phyloP scores from a whole-genome alignment of 35 echinoderm and acorn worm species.

The Lytechinus pictus region DNA sequence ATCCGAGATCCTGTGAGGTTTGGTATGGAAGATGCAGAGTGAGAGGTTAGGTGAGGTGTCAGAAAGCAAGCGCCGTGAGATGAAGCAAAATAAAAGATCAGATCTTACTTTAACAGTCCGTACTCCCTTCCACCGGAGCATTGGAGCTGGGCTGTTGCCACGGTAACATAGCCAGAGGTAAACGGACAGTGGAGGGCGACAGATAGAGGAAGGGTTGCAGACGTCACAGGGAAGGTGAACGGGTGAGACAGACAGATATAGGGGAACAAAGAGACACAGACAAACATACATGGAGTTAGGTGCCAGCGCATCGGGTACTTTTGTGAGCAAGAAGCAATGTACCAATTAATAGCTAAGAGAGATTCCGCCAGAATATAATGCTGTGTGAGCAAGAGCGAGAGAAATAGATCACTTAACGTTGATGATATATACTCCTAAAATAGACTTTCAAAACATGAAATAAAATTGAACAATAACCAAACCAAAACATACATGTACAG shows the following conservation, averaged over 20 bases:
- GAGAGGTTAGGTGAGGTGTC: neutral
- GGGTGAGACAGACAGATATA: conserved; percentile 14
- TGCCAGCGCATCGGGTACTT: neutral
- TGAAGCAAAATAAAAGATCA: neutral
- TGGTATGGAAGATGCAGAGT: neutral
- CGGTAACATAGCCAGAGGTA: neutral
- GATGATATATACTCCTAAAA: too few relatives aligned
- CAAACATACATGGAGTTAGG: neutral
- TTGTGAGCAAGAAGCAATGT: neutral
- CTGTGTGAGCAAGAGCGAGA: neutral
- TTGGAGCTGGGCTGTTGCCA: neutral
- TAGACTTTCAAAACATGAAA: neutral
- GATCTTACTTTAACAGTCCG: neutral
- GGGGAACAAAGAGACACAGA: neutral
- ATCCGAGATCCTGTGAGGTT: neutral
- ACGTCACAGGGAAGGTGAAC: neutral
- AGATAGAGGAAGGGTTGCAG: conserved; percentile 10
- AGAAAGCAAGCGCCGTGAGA: neutral
- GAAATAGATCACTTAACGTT: neutral
- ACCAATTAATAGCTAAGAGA: neutral
- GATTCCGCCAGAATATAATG: neutral
- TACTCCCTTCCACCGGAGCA: neutral
- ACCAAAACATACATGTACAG: too few relatives aligned
- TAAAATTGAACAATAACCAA: neutral
- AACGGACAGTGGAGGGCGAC: neutral